These are phyloP conservation scores for Orycteropus afer DNA, from an alignment of 2,113 vertebrate species.

Conservation along the genomic window DNA sequence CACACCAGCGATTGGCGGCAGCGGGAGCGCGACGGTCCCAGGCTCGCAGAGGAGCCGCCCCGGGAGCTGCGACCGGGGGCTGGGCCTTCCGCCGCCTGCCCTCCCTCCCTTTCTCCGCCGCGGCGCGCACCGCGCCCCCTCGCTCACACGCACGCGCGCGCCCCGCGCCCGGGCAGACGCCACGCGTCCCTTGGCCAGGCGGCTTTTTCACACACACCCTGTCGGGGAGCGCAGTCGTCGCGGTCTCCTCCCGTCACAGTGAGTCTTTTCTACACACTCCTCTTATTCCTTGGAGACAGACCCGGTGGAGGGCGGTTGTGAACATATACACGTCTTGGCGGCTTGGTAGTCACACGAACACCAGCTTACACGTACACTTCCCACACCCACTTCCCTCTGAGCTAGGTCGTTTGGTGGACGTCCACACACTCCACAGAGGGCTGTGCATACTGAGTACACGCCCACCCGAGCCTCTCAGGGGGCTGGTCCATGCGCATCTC, in stretches of 20 bases:
- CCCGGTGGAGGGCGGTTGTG: neutral
- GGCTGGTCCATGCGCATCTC: neutral
- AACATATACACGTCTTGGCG: neutral
- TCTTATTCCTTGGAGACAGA: neutral
- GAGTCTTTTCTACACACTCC: neutral
- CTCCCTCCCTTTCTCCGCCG: neutral
- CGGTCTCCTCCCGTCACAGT: rapidly evolving
- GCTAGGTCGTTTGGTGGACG: neutral
- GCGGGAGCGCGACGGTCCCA: neutral
- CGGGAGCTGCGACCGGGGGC: constrained; percentile 49
- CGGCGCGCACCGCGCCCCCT: constrained; percentile 39
- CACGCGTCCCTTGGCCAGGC: neutral
- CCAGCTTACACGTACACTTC: neutral
- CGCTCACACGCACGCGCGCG: constrained; percentile 1
- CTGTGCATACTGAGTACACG: neutral
- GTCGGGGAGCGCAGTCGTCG: neutral
- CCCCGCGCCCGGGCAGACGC: neutral
- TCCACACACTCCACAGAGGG: neutral
- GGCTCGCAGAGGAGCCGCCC: constrained; percentile 54
- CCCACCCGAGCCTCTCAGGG: neutral
- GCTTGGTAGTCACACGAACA: neutral
- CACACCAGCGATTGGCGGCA: neutral
- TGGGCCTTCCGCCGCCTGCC: constrained; percentile 25
- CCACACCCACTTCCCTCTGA: neutral
- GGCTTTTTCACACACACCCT: neutral